A percentile compares a stretch with the other conserved stretches of the same genome.
These are phyloP conservation scores for Hydrotaea diabolus DNA, from an alignment of 2,888 invertebrate species.

Conservation along the genomic window DNA sequence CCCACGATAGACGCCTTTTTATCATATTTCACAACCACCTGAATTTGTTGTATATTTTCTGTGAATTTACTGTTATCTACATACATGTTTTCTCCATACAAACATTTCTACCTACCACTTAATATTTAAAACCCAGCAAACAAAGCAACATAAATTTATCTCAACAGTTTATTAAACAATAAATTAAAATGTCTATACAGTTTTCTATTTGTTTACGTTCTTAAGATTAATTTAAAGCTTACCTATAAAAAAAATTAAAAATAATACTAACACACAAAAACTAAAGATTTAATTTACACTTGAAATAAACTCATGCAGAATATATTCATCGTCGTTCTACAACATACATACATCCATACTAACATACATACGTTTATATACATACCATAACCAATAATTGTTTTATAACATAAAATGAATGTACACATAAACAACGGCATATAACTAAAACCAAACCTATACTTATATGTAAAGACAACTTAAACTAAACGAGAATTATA, in stretches of 20 bases:
- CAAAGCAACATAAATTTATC: neutral
- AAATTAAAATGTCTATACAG: neutral
- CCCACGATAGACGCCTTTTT: neutral
- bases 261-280: neutral
- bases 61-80: neutral
- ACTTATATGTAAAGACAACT: constrained; percentile 36
- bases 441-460: constrained; percentile 2
- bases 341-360: constrained; percentile 35
- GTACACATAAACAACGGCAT: constrained; percentile 15
- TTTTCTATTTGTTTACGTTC: neutral
- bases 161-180: neutral
- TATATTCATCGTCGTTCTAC: too few relatives aligned
- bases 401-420: too few relatives aligned
- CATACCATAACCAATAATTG: neutral
- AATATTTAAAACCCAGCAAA: neutral
- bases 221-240: neutral
- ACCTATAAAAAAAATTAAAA: neutral
- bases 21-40: neutral
- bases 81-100: neutral
- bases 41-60: neutral
- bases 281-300: neutral
- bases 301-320: neutral
- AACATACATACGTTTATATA: constrained; percentile 6
- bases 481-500: constrained; percentile 43
- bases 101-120: neutral